Base-by-base conservation (phyloP, 2,113 vertebrate genomes). In the Oryzias celebensis region DNA sequence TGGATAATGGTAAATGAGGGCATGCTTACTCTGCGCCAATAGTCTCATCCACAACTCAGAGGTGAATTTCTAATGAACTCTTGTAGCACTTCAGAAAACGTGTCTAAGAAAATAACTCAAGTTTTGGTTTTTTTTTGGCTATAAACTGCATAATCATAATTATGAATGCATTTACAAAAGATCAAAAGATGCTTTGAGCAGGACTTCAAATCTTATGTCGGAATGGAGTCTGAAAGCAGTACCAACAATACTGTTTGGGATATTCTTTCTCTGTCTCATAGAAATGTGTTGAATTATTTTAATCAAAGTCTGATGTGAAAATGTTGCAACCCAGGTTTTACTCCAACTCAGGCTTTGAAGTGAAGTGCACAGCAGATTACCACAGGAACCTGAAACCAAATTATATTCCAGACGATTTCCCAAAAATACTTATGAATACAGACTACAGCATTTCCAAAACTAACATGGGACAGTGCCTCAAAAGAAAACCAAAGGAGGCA, bases 351-450 rank as follows among this genome's bases (percentile, higher is more conserved):
- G 49, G 55, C 51, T 62, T 16, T 23, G 31, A 18, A 12, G 50
- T 22, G 41, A 8, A 62, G 56, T 24, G 36, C 20, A 58, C 42
- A 50, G 52, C 31, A 74, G 71, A 85, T 68, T 80, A 68, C 62
- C 52, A 50, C 44, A 31, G 50, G 62, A 66, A 52, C 48, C 47
- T 74, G 43, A 62, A 61, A 70, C 43, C 23, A 31, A 65, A 85
- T 72, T 72, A 55, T 42, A 73, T 75, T 62, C 71, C 55, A 73
- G 64, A 73, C 68, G 52, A 82, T 78, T 76, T 80, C 62, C 67
- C 66, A 62, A 74, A 20, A 87, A 74, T 81, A 83, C 80, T 76
- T 80, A 65, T 75, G 83, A 77, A 73, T 68, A 23, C 52, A 48
- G 55, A 57, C 61, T 68, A 52, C 42, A 36, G 45, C 41, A 62